These are phyloP conservation scores for Apamea monoglypha DNA, from an alignment of 2,888 invertebrate genomes.

Conservation along the genomic window DNA sequence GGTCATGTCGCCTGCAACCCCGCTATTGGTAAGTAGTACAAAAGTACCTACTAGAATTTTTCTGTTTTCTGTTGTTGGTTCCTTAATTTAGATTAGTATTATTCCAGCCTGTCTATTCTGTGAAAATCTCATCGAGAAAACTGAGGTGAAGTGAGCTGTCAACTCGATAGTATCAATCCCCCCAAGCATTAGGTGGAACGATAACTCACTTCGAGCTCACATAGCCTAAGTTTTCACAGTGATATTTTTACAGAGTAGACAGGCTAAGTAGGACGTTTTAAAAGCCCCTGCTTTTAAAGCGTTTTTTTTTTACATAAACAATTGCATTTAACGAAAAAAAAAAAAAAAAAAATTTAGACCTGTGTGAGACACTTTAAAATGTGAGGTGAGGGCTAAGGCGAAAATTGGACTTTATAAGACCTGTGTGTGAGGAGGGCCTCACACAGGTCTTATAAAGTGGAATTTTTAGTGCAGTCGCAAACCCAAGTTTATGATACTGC, in stretches of 20 bases:
- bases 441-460: background rate
- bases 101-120: background rate
- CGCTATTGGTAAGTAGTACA: constrained; percentile 83
- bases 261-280: no score
- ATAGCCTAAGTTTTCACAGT: background rate
- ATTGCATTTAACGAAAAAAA: no score
- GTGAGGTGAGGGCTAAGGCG: no score
- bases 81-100: background rate
- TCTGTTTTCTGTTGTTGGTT: no score
- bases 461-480: background rate
- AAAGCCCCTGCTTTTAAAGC: no score
- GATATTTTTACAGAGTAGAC: background rate
- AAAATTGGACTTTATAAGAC: no score
- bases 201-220: background rate
- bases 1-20: constrained; percentile 78
- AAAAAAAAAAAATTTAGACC: no score
- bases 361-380: no score
- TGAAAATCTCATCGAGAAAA: no score
- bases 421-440: no score
- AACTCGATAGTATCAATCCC: background rate
- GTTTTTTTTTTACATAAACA: no score
- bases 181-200: background rate
- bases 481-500: no score
- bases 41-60: background rate
- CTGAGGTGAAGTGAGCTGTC: background rate